Conservation (phyloP, 2,888 invertebrate species). For the Papilio elwesi region DNA sequence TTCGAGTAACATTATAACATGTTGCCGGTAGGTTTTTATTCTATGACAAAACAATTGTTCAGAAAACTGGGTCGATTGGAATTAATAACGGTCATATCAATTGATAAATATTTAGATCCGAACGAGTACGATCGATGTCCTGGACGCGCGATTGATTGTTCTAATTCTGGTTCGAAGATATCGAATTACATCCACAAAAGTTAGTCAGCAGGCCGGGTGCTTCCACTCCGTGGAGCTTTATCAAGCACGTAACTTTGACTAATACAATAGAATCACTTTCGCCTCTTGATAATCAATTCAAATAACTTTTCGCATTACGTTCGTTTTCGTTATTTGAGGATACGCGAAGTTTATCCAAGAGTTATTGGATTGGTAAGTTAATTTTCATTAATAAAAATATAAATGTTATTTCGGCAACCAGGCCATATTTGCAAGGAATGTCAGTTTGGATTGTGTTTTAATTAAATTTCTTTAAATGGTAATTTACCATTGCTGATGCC, state of each 20-base stretch:
- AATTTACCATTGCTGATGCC: no score
- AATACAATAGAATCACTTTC: slow-evolving; percentile 58
- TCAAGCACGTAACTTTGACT: slow-evolving; percentile 53
- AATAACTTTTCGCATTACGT: slow-evolving; percentile 51
- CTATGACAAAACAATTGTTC: no score
- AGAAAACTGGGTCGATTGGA: no score
- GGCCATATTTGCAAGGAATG: no score
- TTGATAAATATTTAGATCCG: background rate
- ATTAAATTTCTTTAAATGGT: no score
- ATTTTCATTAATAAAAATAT: slow-evolving; percentile 46
- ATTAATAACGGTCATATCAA: background rate
- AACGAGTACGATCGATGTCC: slow-evolving; percentile 38
- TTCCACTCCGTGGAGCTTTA: slow-evolving; percentile 50
- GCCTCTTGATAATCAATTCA: slow-evolving; percentile 56
- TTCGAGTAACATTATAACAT: no score
- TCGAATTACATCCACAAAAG: slow-evolving; percentile 64
- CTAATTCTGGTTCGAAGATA: slow-evolving; percentile 63
- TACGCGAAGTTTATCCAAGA: slow-evolving; percentile 41
- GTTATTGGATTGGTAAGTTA: slow-evolving; percentile 43
- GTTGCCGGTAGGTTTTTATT: no score
- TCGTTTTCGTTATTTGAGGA: slow-evolving; percentile 47
- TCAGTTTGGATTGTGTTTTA: no score
- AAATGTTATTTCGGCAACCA: slow-evolving; percentile 2
- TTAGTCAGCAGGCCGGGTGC: slow-evolving; percentile 49
- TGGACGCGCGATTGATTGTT: slow-evolving; percentile 64